Percentiles rank a stretch among this genome's conserved stretches.
These are phyloP conservation scores for Apus apus DNA, from an alignment of 2,113 vertebrate genomes.

Conservation along the genomic window DNA sequence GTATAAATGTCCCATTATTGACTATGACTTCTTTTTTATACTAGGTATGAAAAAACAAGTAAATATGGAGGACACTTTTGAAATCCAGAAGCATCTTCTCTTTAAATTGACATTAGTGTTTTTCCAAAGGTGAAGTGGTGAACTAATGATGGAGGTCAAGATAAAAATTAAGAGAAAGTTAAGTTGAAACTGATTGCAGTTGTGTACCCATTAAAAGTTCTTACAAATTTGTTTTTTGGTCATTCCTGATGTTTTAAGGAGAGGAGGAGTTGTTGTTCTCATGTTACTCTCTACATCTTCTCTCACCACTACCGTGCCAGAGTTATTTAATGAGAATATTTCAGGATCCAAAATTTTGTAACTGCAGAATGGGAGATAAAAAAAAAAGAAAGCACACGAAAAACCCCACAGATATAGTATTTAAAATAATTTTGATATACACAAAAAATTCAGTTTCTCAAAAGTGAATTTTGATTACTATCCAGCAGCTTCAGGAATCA, in stretches of 20 bases:
- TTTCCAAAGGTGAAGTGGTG: background rate
- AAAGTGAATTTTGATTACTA: background rate
- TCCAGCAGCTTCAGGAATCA: background rate
- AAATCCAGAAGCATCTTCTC: background rate
- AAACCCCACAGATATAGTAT: background rate
- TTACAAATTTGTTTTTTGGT: background rate
- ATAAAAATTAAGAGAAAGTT: background rate
- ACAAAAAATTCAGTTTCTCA: background rate
- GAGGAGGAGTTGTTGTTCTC: background rate
- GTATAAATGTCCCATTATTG: background rate
- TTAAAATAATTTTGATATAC: background rate
- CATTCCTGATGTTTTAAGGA: background rate
- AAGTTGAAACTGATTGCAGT: background rate
- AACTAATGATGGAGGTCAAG: background rate
- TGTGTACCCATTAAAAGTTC: background rate
- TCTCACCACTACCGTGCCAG: conserved; percentile 81
- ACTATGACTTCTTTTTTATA: background rate
- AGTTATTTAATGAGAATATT: conserved; percentile 84
- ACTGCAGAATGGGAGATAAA: conserved; percentile 69
- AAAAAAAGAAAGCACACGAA: background rate
- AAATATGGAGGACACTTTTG: background rate
- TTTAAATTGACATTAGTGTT: background rate
- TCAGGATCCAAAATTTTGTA: conserved; percentile 82
- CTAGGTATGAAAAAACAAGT: background rate
- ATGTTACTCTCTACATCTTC: background rate